Conservation (phyloP, 2,888 invertebrate genomes). For the Drosophila colorata region DNA sequence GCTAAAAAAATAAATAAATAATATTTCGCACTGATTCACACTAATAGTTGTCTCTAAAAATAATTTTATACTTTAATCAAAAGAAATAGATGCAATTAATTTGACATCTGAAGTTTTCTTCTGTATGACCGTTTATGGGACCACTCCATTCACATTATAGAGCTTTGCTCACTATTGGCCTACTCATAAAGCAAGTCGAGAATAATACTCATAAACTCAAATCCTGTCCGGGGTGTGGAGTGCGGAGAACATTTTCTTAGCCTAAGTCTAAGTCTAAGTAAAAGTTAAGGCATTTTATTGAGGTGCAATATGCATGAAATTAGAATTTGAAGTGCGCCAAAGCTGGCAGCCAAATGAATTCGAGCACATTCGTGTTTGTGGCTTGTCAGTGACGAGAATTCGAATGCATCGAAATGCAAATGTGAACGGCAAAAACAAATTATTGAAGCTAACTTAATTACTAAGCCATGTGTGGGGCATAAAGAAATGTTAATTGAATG, state of each 20-base stretch:
- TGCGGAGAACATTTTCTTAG: neutral
- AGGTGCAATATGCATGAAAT: slow-evolving; percentile 83
- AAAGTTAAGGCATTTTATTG: slow-evolving; percentile 67
- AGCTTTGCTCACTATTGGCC: slow-evolving; percentile 41
- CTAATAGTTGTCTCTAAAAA: no score
- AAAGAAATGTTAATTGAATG: slow-evolving; percentile 73
- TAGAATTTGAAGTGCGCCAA: slow-evolving; percentile 73
- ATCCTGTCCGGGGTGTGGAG: slow-evolving; percentile 53
- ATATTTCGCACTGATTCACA: no score
- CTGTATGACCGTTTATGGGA: slow-evolving; percentile 12
- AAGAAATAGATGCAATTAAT: neutral
- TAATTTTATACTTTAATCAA: neutral
- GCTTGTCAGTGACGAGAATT: slow-evolving; percentile 20
- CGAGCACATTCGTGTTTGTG: slow-evolving; percentile 32
- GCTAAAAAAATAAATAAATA: no score
- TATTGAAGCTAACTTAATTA: slow-evolving; percentile 64
- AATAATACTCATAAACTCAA: slow-evolving; percentile 63
- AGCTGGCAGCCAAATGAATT: slow-evolving; percentile 36
- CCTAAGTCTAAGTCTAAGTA: no score
- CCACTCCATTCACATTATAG: slow-evolving; percentile 30
- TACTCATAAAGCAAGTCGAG: slow-evolving; percentile 20
- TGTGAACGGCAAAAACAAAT: slow-evolving; percentile 31
- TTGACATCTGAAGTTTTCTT: no score
- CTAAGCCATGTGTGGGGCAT: slow-evolving; percentile 39
- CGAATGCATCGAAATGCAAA: slow-evolving; percentile 35